phyloP scores from a whole-genome alignment of 2,888 invertebrate species.

The Ctenicera cuprea region DNA sequence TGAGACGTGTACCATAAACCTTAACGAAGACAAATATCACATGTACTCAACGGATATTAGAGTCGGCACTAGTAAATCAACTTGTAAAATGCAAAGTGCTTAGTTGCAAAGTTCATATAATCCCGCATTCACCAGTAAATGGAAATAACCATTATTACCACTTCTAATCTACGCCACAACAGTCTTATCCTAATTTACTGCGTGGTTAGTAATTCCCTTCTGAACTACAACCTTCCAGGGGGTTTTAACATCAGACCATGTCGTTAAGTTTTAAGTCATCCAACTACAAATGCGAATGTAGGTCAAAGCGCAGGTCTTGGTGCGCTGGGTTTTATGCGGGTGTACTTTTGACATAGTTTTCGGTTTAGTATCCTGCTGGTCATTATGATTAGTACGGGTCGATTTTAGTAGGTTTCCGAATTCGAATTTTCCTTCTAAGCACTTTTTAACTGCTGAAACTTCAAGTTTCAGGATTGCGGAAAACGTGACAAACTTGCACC shows the following conservation, averaged over 20 bases:
- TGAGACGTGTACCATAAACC: too few relatives aligned
- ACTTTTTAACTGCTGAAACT: slow-evolving; percentile 22
- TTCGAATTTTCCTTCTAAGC: slow-evolving; percentile 17
- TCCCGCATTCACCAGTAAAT: slow-evolving; percentile 30
- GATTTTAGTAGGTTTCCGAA: not conserved
- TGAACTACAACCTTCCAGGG: slow-evolving; percentile 38
- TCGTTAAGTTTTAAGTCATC: slow-evolving; percentile 40
- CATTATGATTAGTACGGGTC: slow-evolving; percentile 7
- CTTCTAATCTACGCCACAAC: slow-evolving; percentile 38
- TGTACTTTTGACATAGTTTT: slow-evolving; percentile 15
- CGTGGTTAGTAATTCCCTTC: slow-evolving; percentile 38
- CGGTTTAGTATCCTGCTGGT: not conserved
- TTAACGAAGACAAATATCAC: too few relatives aligned
- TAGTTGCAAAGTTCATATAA: slow-evolving; percentile 35
- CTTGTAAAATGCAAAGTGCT: slow-evolving; percentile 13
- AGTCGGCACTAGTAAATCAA: slow-evolving; percentile 19
- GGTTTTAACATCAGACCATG: slow-evolving; percentile 31
- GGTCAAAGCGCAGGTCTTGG: slow-evolving; percentile 23
- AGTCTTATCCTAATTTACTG: slow-evolving; percentile 40
- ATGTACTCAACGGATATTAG: not conserved
- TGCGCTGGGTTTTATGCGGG: slow-evolving; percentile 8
- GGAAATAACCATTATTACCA: slow-evolving; percentile 39
- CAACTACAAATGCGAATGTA: slow-evolving; percentile 10
- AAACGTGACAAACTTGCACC: not conserved
- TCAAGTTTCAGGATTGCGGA: not conserved